Percentiles rank a stretch among this genome's conserved stretches.
Evolutionary conservation across 2,113 vertebrate genomes (phyloP).

Genomic region (Catagonus wagneri): DNA sequence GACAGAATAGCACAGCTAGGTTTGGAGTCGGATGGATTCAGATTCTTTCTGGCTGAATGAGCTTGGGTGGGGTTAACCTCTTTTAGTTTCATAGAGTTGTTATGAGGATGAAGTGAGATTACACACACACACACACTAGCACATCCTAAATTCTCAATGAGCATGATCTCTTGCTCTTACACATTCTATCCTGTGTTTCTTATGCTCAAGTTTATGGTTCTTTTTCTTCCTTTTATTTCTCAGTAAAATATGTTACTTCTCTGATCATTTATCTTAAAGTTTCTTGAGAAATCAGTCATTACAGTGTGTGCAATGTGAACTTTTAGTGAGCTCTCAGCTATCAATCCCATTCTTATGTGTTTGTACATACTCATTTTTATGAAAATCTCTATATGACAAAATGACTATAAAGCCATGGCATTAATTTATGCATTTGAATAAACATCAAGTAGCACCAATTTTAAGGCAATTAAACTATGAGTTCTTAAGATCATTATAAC

Average conservation of each 20-base stretch:
- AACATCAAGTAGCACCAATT: background rate
- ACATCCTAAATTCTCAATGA: background rate
- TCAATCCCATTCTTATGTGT: background rate
- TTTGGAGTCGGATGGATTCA: background rate
- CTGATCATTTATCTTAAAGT: background rate
- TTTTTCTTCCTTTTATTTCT: background rate
- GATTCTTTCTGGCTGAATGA: background rate
- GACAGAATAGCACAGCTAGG: background rate
- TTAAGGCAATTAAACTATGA: background rate
- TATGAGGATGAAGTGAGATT: background rate
- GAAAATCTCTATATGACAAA: background rate
- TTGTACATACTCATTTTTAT: background rate
- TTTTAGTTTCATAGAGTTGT: background rate
- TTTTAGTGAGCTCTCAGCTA: background rate
- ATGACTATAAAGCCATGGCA: background rate
- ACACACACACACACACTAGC: background rate
- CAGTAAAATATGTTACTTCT: background rate
- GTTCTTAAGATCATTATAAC: background rate
- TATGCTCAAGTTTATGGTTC: background rate
- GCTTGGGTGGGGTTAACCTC: background rate
- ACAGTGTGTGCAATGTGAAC: background rate
- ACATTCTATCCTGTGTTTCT: background rate
- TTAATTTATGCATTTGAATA: background rate
- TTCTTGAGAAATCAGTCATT: slow-evolving; percentile 12
- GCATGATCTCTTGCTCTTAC: background rate